These are phyloP conservation scores for Cryptophagus acutangulus DNA, from an alignment of 2,888 invertebrate species.

Conservation along the genomic window DNA sequence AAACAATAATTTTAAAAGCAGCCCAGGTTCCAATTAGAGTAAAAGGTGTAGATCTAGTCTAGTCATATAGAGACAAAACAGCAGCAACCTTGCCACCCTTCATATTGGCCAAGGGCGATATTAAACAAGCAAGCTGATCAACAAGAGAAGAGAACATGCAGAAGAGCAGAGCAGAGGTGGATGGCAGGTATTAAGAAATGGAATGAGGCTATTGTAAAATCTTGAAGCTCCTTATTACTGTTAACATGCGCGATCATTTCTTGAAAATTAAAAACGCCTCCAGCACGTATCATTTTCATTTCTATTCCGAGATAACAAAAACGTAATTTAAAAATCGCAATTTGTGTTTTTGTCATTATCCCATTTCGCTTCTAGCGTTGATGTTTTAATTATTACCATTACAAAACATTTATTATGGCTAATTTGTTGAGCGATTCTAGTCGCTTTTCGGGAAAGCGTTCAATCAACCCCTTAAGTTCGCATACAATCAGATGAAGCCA, in stretches of 20 bases:
- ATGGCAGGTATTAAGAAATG: conserved; percentile 33
- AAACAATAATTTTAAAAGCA: too few relatives aligned
- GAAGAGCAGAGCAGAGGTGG: conserved; percentile 6
- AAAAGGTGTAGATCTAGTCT: conserved; percentile 44
- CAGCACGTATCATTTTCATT: conserved; percentile 48
- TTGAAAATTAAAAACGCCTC: conserved; percentile 49
- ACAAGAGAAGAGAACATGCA: conserved; percentile 17
- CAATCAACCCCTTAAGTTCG: too few relatives aligned
- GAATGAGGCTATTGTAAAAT: conserved; percentile 39
- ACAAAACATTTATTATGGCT: not conserved
- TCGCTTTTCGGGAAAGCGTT: too few relatives aligned
- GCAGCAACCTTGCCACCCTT: conserved; percentile 33
- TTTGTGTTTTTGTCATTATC: conserved; percentile 47
- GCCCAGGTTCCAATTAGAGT: conserved; percentile 47
- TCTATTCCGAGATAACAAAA: conserved; percentile 45
- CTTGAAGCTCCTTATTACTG: conserved; percentile 46
- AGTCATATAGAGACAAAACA: conserved; percentile 26
- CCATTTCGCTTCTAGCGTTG: conserved; percentile 16
- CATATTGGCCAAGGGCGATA: conserved; percentile 45
- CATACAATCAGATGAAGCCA: not conserved
- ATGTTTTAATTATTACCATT: conserved; percentile 5
- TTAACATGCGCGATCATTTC: conserved; percentile 47
- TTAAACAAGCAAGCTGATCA: conserved; percentile 40
- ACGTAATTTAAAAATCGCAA: conserved; percentile 48
- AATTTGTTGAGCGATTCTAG: not conserved